Percentiles rank a stretch among this genome's conserved stretches.
Conservation (phyloP, 2,797 vertebrate species). For the Lagorchestes hirsutus region DNA sequence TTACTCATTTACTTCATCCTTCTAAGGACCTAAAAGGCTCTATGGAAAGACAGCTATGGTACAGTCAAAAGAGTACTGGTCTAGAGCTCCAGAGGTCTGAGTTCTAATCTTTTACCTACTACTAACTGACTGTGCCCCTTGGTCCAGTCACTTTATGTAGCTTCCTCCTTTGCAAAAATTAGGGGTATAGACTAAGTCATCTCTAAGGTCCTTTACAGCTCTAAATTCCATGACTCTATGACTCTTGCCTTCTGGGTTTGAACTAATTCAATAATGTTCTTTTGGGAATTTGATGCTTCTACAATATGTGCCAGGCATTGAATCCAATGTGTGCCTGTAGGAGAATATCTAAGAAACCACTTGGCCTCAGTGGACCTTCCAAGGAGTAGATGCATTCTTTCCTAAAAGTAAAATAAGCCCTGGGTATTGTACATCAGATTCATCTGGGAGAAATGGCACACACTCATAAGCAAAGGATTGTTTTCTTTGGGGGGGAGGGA, state of each 20-base stretch:
- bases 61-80: neutral
- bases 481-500: constrained; percentile 46
- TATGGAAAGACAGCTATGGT: neutral
- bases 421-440: constrained; percentile 58
- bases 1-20: constrained; percentile 18
- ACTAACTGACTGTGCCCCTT: neutral
- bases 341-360: constrained; percentile 45
- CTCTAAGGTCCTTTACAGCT: neutral
- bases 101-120: neutral
- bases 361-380: constrained; percentile 47
- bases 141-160: neutral
- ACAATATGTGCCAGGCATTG: neutral
- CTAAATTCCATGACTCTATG: neutral
- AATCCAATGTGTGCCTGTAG: constrained; percentile 32
- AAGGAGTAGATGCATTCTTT: constrained; percentile 70
- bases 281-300: constrained; percentile 4
- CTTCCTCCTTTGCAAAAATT: neutral
- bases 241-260: constrained; percentile 8
- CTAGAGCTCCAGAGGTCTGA: neutral
- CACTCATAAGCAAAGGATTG: constrained; percentile 55
- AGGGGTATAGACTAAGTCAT: neutral
- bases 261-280: neutral
- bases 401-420: constrained; percentile 71
- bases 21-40: neutral
- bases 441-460: constrained; percentile 60